A percentile compares a stretch with the other conserved stretches of the same genome.
Evolutionary conservation across 64 coral and sea anemone genomes (phyloP).

Genomic region (Stichodactyla helianthus): DNA sequence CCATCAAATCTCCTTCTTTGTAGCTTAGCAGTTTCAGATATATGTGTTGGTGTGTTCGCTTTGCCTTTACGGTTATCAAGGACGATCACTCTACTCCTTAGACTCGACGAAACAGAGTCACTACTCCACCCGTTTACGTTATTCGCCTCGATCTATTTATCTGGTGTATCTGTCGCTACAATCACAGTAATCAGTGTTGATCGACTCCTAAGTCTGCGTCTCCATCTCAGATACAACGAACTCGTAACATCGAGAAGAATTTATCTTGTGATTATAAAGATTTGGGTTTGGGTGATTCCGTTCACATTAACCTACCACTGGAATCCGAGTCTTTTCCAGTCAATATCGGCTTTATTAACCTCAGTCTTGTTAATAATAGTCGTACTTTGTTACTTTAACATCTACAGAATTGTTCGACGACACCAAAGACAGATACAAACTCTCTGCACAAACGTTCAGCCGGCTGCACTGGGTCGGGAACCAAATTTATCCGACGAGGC

Average conservation of each 20-base stretch:
- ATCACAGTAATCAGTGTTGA: background rate
- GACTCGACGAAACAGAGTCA: background rate
- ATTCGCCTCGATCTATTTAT: constrained; percentile 7
- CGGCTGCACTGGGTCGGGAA: background rate
- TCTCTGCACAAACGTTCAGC: background rate
- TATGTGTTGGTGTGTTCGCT: background rate
- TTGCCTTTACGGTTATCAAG: background rate
- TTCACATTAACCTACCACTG: background rate
- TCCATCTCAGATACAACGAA: background rate
- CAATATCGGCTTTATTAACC: background rate
- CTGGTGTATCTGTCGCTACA: background rate
- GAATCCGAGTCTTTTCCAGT: background rate
- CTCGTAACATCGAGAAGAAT: background rate
- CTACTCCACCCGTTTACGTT: background rate
- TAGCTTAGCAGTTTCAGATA: constrained; percentile 1
- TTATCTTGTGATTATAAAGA: background rate
- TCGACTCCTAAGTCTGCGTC: background rate
- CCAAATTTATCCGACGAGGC: background rate
- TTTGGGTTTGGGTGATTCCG: background rate
- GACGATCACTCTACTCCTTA: background rate
- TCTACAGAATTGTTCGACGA: constrained; percentile 2
- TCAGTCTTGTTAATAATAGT: background rate
- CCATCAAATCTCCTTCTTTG: constrained; percentile 6
- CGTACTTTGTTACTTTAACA: background rate
- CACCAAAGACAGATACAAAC: constrained; percentile 19